Evolutionary conservation across 35 echinoderm and acorn worm species (phyloP).

Genomic region (Apostichopus parvimensis): DNA sequence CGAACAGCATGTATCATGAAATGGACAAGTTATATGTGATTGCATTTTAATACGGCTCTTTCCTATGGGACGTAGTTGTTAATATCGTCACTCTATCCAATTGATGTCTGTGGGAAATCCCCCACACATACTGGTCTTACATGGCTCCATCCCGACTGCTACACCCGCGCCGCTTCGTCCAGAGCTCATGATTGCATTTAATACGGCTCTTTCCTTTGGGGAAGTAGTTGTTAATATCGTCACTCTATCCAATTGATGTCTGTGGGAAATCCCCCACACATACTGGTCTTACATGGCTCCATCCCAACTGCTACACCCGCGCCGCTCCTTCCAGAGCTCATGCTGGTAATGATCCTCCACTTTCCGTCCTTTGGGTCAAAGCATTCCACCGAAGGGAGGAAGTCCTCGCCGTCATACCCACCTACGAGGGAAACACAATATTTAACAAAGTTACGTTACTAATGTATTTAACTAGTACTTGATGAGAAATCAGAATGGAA

Average conservation of each 20-base stretch:
- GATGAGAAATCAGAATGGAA: neutral
- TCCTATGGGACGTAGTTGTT: no score
- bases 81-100: neutral
- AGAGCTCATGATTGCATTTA: slow-evolving; percentile 51
- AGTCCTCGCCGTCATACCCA: slow-evolving; percentile 98
- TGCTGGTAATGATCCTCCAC: slow-evolving; percentile 81
- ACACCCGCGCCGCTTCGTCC: slow-evolving; percentile 93
- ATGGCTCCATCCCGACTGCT: slow-evolving; percentile 89
- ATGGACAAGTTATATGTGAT: no score
- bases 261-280: slow-evolving; percentile 48
- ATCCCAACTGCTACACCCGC: slow-evolving; percentile 88
- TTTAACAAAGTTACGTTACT: neutral
- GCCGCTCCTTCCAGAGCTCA: slow-evolving; percentile 92
- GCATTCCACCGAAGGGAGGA: slow-evolving; percentile 87
- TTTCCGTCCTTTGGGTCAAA: slow-evolving; percentile 76
- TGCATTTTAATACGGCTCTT: no score
- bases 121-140: slow-evolving; percentile 72
- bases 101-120: neutral
- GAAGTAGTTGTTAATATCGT: neutral
- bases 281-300: slow-evolving; percentile 84
- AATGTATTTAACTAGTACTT: no score
- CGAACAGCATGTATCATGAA: no score
- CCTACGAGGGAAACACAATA: slow-evolving; percentile 49
- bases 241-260: slow-evolving; percentile 1
- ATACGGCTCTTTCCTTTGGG: no score